Evolutionary conservation across 2,113 vertebrate species (phyloP), one percentile per base, ranked within the genome.

Genomic region (Microcebus ravelobensis): DNA sequence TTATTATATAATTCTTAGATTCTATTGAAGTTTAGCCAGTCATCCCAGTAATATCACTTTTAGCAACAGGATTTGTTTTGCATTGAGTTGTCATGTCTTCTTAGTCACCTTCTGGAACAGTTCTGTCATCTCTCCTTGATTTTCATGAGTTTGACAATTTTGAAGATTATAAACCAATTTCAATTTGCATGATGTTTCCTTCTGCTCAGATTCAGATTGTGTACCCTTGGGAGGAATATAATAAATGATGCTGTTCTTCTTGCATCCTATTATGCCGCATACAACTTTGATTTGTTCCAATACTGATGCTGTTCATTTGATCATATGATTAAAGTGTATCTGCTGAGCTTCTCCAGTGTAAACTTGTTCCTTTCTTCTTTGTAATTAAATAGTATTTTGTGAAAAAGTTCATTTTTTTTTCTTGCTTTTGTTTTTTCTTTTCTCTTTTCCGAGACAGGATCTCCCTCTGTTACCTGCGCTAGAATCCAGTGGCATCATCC

Each of bases 121-220:
- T 86, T 82, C 57, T 63, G 87, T 25, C 68, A 27, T 70, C 31
- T 13, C 81, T 20, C 17, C 50, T 50, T 87, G 52, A 82, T 15
- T 86, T 92, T 59, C 39, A 39, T 91, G 74, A 68, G 70, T 74
- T 90, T 94, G 57, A 86, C n/a, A n/a, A 7, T 71, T 92, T 45
- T 52, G 59, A 90, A 68, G 29, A 68, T 90, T 68, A 52, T 55
- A 91, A 88, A 31, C 29, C 70, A 80, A 0, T 87, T 39, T 84
- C 36, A 79, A 27, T 57, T 70, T 63, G 5, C 36, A 45, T 81
- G n/a, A 34, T 91, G 6, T 57, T 87, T 88, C 42, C n/a, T 89
- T 36, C 12, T 70, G 39, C 45, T 77, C 36, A 81, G 23, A 65
- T 55, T 94, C 61, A 65, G 23, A 59, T 57, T 79, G 34, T 36